Conservation (phyloP, 2,113 vertebrate genomes). For the Petaurus breviceps region DNA sequence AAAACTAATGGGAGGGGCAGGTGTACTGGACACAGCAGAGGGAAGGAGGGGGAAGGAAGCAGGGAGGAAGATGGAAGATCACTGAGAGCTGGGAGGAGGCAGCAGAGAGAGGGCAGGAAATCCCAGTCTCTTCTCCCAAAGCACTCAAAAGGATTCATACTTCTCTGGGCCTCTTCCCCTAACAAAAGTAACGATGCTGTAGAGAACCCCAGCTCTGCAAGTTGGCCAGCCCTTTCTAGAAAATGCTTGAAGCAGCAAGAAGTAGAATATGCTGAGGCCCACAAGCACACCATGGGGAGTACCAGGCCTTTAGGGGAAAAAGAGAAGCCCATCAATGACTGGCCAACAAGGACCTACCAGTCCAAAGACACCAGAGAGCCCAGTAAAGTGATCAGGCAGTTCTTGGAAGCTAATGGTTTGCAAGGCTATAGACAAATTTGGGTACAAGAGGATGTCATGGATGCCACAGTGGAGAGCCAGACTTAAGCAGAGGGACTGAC, state of each 20-base stretch:
- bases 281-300: not conserved
- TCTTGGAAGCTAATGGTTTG: constrained; percentile 92
- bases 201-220: not conserved
- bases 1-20: not conserved
- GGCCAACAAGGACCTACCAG: constrained; percentile 91
- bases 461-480: constrained; percentile 79
- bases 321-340: not conserved
- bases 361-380: constrained; percentile 91
- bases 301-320: not conserved
- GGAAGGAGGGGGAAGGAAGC: not conserved
- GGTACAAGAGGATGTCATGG: constrained; percentile 63
- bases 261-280: not conserved
- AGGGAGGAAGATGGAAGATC: not conserved
- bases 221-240: not conserved
- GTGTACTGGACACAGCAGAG: not conserved
- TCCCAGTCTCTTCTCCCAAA: not conserved
- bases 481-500: constrained; percentile 83
- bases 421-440: constrained; percentile 95
- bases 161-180: not conserved
- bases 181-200: not conserved
- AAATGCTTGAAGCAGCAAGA: not conserved
- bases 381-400: constrained; percentile 93
- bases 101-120: not conserved
- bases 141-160: not conserved
- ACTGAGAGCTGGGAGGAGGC: not conserved